These are phyloP conservation scores for Proctacanthus coquilletti DNA, from an alignment of 1,140 invertebrate genomes.

Conservation along the genomic window DNA sequence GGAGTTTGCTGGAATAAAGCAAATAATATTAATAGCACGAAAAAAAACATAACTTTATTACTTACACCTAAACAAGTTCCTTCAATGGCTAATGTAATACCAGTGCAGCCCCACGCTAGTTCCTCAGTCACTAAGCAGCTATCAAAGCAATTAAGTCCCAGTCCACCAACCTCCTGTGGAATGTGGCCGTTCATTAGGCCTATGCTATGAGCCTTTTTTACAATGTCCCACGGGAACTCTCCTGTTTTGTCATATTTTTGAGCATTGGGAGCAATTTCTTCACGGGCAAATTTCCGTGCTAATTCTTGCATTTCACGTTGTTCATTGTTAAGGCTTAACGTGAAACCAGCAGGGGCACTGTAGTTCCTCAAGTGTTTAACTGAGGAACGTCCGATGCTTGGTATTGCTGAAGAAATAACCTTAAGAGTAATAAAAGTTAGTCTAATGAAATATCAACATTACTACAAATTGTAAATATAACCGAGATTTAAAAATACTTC, in stretches of 20 bases:
- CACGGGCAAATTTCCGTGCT: constrained; percentile 69
- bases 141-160: constrained; percentile 58
- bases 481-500: too few relatives aligned
- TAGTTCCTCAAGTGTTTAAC: not conserved
- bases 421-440: too few relatives aligned
- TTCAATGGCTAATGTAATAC: constrained; percentile 75
- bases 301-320: constrained; percentile 66
- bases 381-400: too few relatives aligned
- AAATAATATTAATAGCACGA: constrained; percentile 4
- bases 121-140: constrained; percentile 72
- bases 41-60: constrained; percentile 10
- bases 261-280: constrained; percentile 78
- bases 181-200: constrained; percentile 78
- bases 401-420: too few relatives aligned
- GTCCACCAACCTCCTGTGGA: constrained; percentile 45
- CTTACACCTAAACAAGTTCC: constrained; percentile 71
- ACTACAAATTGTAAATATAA: too few relatives aligned
- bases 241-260: constrained; percentile 73
- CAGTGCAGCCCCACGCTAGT: constrained; percentile 81
- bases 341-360: not conserved
- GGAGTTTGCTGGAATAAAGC: constrained; percentile 63
- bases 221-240: constrained; percentile 78
- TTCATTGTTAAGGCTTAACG: constrained; percentile 43
- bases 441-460: too few relatives aligned
- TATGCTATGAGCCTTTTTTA: constrained; percentile 77